Evolutionary conservation across 2,797 vertebrate genomes (phyloP).

Genomic region (Poeciliopsis paucimaculata): DNA sequence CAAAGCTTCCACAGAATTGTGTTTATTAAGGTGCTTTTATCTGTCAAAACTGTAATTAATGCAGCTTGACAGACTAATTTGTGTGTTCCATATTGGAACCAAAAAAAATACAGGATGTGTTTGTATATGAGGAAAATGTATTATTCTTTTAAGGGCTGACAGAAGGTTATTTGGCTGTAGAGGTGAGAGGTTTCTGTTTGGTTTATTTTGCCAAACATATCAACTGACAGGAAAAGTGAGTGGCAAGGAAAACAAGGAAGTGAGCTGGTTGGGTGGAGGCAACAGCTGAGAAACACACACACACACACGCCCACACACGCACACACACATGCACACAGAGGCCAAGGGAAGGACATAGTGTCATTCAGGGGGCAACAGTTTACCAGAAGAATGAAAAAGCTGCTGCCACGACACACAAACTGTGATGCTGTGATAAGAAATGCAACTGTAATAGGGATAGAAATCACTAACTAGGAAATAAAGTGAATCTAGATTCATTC

Average conservation of each 20-base stretch:
- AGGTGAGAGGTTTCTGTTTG: constrained; percentile 75
- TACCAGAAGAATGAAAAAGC: not conserved
- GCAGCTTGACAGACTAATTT: not conserved
- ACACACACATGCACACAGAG: constrained; percentile 9
- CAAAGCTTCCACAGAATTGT: not conserved
- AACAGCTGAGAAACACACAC: constrained; percentile 31
- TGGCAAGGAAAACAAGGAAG: constrained; percentile 73
- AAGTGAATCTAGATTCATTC: not conserved
- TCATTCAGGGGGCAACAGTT: constrained; percentile 53
- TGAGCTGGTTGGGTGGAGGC: constrained; percentile 64
- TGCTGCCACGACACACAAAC: not conserved
- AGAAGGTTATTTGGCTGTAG: constrained; percentile 71
- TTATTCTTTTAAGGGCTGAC: constrained; percentile 60
- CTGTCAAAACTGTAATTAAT: not conserved
- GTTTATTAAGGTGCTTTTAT: not conserved
- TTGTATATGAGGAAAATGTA: constrained; percentile 46
- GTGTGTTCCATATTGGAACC: not conserved
- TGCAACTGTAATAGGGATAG: not conserved
- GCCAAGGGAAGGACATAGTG: constrained; percentile 63
- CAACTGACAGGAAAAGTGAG: constrained; percentile 69
- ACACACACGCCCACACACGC: constrained; percentile 2
- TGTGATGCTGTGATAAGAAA: constrained; percentile 1
- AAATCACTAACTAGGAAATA: not conserved
- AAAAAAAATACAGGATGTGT: constrained; percentile 40
- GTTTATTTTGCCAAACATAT: constrained; percentile 74